Percentiles rank a stretch among this genome's conserved stretches.
These are phyloP conservation scores for Isoperla grammatica DNA, from an alignment of 2,888 invertebrate genomes.

Conservation along the genomic window DNA sequence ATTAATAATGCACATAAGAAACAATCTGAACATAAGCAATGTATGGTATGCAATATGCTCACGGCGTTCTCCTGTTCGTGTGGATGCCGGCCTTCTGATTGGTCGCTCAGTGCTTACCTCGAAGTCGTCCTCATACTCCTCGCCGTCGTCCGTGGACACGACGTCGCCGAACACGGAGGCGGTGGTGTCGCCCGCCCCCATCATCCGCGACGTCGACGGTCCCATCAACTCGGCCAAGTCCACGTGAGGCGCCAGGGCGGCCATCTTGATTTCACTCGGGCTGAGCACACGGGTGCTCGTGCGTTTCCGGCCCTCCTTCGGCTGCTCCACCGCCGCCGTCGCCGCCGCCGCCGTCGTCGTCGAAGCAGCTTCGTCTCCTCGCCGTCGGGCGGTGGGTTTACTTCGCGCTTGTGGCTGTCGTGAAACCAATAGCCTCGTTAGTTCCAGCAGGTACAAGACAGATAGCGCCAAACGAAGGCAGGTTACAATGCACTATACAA, in stretches of 20 bases:
- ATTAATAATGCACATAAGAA: too few relatives aligned
- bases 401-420: too few relatives aligned
- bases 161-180: not conserved
- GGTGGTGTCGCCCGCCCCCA: too few relatives aligned
- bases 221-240: not conserved
- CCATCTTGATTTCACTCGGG: constrained; percentile 39
- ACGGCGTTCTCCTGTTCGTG: too few relatives aligned
- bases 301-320: constrained; percentile 31
- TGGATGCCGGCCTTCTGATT: too few relatives aligned
- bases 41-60: too few relatives aligned
- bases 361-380: not conserved
- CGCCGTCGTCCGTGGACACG: constrained; percentile 23
- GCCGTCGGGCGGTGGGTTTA: not conserved
- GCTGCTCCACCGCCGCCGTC: not conserved
- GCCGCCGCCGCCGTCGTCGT: constrained; percentile 6
- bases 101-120: constrained; percentile 45
- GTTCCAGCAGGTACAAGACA: too few relatives aligned
- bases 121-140: constrained; percentile 46
- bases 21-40: too few relatives aligned
- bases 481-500: too few relatives aligned
- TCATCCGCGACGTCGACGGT: not conserved
- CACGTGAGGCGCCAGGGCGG: not conserved
- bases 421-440: too few relatives aligned
- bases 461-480: too few relatives aligned
- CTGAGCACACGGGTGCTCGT: constrained; percentile 40